Base-by-base conservation (phyloP, 2,888 invertebrate species). In the Rhingia rostrata region DNA sequence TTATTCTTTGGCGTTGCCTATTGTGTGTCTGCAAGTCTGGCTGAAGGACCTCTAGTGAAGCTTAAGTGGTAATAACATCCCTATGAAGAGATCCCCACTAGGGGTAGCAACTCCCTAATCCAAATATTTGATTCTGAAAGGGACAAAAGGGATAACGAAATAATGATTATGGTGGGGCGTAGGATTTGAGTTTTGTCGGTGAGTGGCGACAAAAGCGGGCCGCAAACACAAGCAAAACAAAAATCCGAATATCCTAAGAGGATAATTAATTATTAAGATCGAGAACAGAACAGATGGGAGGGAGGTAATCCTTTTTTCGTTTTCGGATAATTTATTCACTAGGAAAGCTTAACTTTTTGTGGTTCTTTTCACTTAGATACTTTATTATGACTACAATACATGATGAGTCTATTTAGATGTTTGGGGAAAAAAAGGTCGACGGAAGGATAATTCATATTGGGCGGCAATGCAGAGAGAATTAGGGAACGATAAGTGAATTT, bases 201-300 rank as follows among this genome's bases (percentile, higher is more conserved):
- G 47, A 56, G 45, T 12, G 32, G 45, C 37, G 30, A 53, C 12
- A 60, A 73, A 60, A 67, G 47, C 33, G 41, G 43, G 6, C 45
- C 45, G 39, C 3, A 6, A 12, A 12, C n/a, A 12, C 10, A n/a
- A n/a, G 6, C 41, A 53, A 63, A 45, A 37, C 22, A 58, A 49
- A 58, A 51, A 45, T 54, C 47, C 56, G 22, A 69, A 69, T 67
- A 63, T 67, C 66, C 84, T 80, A 37, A 80, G 74, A 84, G 84
- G 84, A 84, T 80, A 84, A 84, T 84, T 84, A 80, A 84, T 84
- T 84, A 84, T 84, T 84, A 80, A 80, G 80, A 84, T 84, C 80
- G 74, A 70, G 61, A 84, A 84, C 74, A 80, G 84, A 84, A 75
- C 33, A 58, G 67, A 73, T 72, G 73, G 22, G 22, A 73, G 73